Base-by-base conservation (phyloP, 1,140 invertebrate species). In the Cardiocondyla obscurior region DNA sequence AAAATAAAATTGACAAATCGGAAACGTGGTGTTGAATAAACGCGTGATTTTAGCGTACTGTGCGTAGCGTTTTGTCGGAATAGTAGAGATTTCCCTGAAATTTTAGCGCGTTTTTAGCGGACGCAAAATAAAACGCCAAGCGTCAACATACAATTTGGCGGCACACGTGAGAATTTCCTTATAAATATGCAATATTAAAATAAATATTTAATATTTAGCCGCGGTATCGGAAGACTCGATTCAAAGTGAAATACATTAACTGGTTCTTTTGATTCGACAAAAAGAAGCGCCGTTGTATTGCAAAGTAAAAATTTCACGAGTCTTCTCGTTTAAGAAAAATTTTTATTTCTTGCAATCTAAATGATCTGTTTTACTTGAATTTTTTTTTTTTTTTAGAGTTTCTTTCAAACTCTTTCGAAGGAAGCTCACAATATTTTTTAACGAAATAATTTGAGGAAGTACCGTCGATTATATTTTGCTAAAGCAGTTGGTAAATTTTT, bases 111-210 rank as follows among this genome's bases (percentile, higher is more conserved):
- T 2, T 19, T 30, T 5, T 3, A 6, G 25, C 5, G 28, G n/a
- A 60, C 28, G n/a, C 10, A 1, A 22, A 62, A 28, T 73, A 73
- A 73, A 58, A 58, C 30, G 36, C 36, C 22, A 5, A 42, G 10
- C 5, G 36, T 55, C 70, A 60, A 73, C 33, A 73, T 16, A 36
- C 22, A 42, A 57, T 39, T 36, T 39, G 33, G 16, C 19, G 12
- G 30, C 16, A 33, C n/a, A 28, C 28, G 51, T 16, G 22, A 73
- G 16, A 2, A 28, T 28, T 39, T 72, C 5, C 22, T 73, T 42
- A 73, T 28, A 73, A 73, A 73, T 73, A 57, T 73, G 36, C 33
- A 58, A 28, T 55, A 55, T 72, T 72, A 55, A 67, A 58, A 73
- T 60, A 73, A 73, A 73, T 73, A 73, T 73, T 73, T 58, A 19